Evolutionary conservation across 2,113 vertebrate species (phyloP), one percentile per base, ranked within the genome.

Genomic region (Phasianus colchicus): DNA sequence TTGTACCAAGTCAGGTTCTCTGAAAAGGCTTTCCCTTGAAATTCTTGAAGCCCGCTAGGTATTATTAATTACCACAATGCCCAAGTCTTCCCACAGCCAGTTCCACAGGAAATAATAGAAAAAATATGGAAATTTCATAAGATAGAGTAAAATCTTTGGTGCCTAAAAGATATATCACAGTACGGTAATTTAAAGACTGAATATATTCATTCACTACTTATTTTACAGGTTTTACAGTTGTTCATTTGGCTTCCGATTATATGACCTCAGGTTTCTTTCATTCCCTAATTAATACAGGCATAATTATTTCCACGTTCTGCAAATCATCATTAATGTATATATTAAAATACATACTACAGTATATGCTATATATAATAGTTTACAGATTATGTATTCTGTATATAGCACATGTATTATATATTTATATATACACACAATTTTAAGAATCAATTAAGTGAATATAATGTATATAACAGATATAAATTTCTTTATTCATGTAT

Each of bases 221-320:
- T n/a, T 83, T 78, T 81, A 27, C 32, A 71, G 15, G 8, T 19
- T 73, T 88, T 64, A 40, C 4, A 50, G 25, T 6, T 52, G 57
- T 38, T 71, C 11, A 3, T 0, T 0, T 38, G 13, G 27, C 36
- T n/a, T 78, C 22, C 75, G 57, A 21, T 76, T 70, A 19, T 2
- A 40, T 1, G 15, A 58, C 4, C 18, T 15, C 25, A 14, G 0
- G 6, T 69, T 67, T 82, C 40, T 20, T 69, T 55, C 63, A 43
- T 27, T 77, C 48, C 58, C 22, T 47, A 42, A 13, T 13, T 42
- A 7, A 8, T 60, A 58, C 1, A 29, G 60, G 10, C 9, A 67
- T 11, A 38, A 27, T 69, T 4, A 25, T 70, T 29, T 30, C 11
- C 71, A 19, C 14, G 14, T 27, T 69, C 79, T 81, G 47, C 73